phyloP scores from a whole-genome alignment of 1,140 invertebrate species.

The Anagrus nilaparvatae region DNA sequence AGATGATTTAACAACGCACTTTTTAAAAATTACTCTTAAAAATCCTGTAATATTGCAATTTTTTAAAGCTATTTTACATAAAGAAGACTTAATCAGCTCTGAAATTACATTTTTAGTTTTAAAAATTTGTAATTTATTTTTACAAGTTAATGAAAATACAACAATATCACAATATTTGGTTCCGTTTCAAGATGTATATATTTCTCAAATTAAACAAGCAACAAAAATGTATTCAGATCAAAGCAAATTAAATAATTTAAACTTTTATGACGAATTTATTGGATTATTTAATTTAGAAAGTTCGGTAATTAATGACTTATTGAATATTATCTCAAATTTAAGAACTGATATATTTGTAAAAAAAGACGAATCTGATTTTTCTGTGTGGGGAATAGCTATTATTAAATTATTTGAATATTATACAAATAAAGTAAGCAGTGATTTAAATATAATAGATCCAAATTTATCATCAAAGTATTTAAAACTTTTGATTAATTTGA shows the following conservation, averaged over 20 bases:
- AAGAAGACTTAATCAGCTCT: conserved; percentile 25
- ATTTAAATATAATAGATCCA: no score
- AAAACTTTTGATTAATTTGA: conserved; percentile 20
- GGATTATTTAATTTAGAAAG: conserved; percentile 22
- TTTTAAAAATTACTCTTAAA: conserved; percentile 34
- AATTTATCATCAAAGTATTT: no score
- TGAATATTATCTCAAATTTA: conserved; percentile 21
- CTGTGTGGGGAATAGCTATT: conserved; percentile 24
- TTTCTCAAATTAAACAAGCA: conserved; percentile 19
- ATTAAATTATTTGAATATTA: conserved; percentile 26
- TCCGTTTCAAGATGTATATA: conserved; percentile 30
- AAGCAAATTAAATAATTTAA: conserved; percentile 4
- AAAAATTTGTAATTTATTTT: conserved; percentile 23
- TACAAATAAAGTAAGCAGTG: conserved; percentile 10
- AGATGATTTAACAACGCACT: conserved; percentile 18
- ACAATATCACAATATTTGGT: conserved; percentile 16
- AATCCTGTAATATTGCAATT: conserved; percentile 45
- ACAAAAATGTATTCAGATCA: conserved; percentile 16
- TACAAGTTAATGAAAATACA: conserved; percentile 13
- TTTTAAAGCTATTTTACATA: conserved; percentile 42
- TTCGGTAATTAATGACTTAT: conserved; percentile 18
- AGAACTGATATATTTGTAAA: conserved; percentile 19
- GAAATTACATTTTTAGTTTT: conserved; percentile 40
- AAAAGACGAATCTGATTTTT: conserved; percentile 21
- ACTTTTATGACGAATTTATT: conserved; percentile 18